A percentile compares a stretch with the other conserved stretches of the same genome.
These are phyloP conservation scores for Drosophila sp. DNA, from an alignment of 1,140 invertebrate species.

Conservation along the genomic window DNA sequence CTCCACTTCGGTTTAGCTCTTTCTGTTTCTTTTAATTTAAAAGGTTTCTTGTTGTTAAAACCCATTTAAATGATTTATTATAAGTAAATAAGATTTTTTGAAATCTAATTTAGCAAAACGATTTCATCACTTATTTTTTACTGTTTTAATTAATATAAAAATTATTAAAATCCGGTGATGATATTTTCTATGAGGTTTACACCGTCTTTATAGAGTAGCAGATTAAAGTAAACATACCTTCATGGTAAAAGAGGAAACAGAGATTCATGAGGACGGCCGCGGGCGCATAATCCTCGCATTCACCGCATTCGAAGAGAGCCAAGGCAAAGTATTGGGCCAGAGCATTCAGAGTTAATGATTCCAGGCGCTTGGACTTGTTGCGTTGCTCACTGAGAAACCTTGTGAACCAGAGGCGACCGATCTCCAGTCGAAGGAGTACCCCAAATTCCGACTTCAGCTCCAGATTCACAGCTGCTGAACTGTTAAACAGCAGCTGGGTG, in stretches of 20 bases:
- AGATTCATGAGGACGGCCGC: conserved; percentile 93
- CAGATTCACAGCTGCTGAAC: conserved; percentile 86
- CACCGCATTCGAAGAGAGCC: conserved; percentile 91
- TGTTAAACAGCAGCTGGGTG: conserved; percentile 89
- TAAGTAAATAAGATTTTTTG: too few relatives aligned
- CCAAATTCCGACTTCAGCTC: conserved; percentile 90
- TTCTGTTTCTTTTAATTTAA: too few relatives aligned
- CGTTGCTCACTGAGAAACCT: conserved; percentile 91
- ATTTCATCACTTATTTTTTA: too few relatives aligned
- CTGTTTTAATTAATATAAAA: too few relatives aligned
- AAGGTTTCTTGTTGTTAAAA: too few relatives aligned
- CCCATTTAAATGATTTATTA: too few relatives aligned
- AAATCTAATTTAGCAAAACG: too few relatives aligned
- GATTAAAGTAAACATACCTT: conserved; percentile 85
- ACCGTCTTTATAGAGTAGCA: too few relatives aligned
- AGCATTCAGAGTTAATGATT: conserved; percentile 91
- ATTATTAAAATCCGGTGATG: too few relatives aligned
- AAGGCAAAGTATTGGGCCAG: conserved; percentile 92
- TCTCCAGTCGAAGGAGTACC: conserved; percentile 85
- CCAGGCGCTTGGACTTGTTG: conserved; percentile 88
- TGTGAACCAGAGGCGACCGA: conserved; percentile 89
- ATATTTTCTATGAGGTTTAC: too few relatives aligned
- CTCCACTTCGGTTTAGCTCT: too few relatives aligned
- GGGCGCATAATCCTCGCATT: conserved; percentile 91
- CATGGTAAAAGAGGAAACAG: conserved; percentile 92